These are phyloP conservation scores for Quiscalus mexicanus DNA, from an alignment of 2,113 vertebrate genomes.

Conservation along the genomic window DNA sequence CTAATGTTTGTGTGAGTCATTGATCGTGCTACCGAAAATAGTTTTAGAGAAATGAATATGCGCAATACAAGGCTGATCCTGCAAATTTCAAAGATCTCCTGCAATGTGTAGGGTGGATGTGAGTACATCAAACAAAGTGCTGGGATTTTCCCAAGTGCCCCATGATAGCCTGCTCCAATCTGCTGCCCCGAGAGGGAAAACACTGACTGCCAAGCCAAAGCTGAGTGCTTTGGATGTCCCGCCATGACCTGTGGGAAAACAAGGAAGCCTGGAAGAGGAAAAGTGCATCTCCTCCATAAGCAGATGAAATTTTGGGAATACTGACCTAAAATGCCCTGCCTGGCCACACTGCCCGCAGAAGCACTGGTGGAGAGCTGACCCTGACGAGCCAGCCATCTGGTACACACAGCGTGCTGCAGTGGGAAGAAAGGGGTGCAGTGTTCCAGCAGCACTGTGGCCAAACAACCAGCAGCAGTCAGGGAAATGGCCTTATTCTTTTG, in stretches of 20 bases:
- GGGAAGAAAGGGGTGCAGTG: neutral
- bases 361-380: neutral
- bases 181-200: neutral
- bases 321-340: neutral
- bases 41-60: neutral
- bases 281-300: neutral
- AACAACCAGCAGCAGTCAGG: neutral
- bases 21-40: neutral
- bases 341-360: neutral
- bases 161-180: neutral
- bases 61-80: slow-evolving; percentile 38
- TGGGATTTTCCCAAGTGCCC: neutral
- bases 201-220: rapidly evolving
- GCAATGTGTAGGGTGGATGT: neutral
- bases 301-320: neutral
- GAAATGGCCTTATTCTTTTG: neutral
- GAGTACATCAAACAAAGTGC: neutral
- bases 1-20: slow-evolving; percentile 47
- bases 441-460: neutral
- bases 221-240: neutral
- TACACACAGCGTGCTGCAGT: rapidly evolving
- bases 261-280: neutral
- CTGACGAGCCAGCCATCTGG: neutral
- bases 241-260: neutral
- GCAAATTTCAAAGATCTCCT: neutral